Evolutionary conservation across 1,140 invertebrate species (phyloP).

Genomic region (Lordiphosa clarofinis): DNA sequence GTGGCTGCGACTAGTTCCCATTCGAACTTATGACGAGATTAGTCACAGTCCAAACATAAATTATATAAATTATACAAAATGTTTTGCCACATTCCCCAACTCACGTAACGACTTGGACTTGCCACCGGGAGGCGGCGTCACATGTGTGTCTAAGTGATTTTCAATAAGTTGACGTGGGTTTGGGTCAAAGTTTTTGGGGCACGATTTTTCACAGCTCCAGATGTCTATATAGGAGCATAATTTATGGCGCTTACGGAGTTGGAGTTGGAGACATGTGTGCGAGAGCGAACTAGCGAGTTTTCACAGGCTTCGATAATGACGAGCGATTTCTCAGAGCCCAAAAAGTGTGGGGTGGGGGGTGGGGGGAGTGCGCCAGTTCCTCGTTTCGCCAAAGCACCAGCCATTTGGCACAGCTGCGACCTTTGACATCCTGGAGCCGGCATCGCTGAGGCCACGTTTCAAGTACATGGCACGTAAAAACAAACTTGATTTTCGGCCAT

Average conservation of each 20-base stretch:
- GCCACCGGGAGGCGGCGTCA: conserved; percentile 45
- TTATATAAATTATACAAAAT: conserved; percentile 16
- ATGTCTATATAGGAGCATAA: conserved; percentile 60
- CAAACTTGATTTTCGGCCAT: conserved; percentile 76
- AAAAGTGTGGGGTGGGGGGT: conserved; percentile 18
- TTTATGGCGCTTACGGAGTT: conserved; percentile 49
- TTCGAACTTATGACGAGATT: conserved; percentile 11
- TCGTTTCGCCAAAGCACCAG: conserved; percentile 73
- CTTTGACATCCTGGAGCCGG: conserved; percentile 67
- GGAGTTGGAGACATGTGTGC: conserved; percentile 24
- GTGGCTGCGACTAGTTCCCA: conserved; percentile 3
- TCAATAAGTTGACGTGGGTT: conserved; percentile 62
- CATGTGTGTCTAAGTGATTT: conserved; percentile 77
- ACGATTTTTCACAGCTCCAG: conserved; percentile 74
- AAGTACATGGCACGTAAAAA: conserved; percentile 66
- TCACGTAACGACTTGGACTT: conserved; percentile 56
- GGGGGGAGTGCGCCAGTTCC: conserved; percentile 16
- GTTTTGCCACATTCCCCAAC: conserved; percentile 17
- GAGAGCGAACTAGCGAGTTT: conserved; percentile 50
- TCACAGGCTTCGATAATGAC: conserved; percentile 75
- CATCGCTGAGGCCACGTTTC: conserved; percentile 34
- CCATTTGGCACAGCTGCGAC: conserved; percentile 76
- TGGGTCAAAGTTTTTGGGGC: conserved; percentile 72
- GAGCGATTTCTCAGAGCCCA: conserved; percentile 70
- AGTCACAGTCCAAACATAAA: conserved; percentile 8